Conservation (phyloP, 2,888 invertebrate genomes). For the Drosophila colorata region DNA sequence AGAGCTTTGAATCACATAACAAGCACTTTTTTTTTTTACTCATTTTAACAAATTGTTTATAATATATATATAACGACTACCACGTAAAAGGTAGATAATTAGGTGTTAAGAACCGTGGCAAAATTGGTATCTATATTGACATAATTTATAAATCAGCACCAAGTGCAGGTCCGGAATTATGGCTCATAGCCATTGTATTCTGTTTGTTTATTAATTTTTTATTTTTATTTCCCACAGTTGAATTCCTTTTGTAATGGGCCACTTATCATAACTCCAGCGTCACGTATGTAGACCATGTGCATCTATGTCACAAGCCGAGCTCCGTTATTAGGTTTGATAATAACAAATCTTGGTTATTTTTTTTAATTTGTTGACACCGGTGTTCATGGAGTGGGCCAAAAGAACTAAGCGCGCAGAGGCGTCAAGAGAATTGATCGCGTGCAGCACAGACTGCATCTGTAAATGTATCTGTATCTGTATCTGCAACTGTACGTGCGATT, state of each 20-base stretch:
- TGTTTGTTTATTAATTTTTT: no score
- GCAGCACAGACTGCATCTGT: conserved; percentile 6
- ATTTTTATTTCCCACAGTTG: not conserved
- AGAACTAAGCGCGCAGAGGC: conserved; percentile 10
- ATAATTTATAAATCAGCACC: not conserved
- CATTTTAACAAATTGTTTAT: not conserved
- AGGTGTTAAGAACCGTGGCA: not conserved
- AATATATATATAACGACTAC: not conserved
- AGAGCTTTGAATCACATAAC: no score
- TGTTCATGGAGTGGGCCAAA: conserved; percentile 10
- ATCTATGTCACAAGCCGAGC: conserved; percentile 11
- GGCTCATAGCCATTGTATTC: no score
- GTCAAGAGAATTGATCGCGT: conserved; percentile 30
- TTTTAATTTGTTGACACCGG: not conserved
- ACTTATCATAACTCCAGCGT: not conserved
- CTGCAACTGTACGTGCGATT: conserved; percentile 68
- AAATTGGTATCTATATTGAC: no score
- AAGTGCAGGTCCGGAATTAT: no score
- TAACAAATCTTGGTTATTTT: conserved; percentile 7
- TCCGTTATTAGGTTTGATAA: conserved; percentile 12
- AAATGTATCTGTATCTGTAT: conserved; percentile 25
- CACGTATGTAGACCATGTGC: conserved; percentile 7
- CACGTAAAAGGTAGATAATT: not conserved
- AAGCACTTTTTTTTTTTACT: no score
- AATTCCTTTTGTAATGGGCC: conserved; percentile 7